phyloP scores from a whole-genome alignment of 2,888 invertebrate genomes.

The Diadegma fenestrale region DNA sequence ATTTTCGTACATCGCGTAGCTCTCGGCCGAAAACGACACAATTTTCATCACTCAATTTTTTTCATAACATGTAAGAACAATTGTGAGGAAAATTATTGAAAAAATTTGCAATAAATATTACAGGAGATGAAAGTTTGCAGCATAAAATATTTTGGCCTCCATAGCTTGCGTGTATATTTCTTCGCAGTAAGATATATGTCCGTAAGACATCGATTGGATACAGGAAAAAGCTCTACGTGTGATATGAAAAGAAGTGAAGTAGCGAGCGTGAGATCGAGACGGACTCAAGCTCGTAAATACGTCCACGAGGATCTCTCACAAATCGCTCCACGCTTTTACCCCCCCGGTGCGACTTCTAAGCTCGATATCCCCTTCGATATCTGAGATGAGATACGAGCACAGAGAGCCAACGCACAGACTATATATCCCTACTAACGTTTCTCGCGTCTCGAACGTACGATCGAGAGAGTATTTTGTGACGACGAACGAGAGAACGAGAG shows the following conservation, averaged over 20 bases:
- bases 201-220: slow-evolving; percentile 56
- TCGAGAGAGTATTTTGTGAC: slow-evolving; percentile 62
- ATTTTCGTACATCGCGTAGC: not conserved
- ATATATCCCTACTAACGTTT: slow-evolving; percentile 35
- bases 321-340: slow-evolving; percentile 77
- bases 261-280: slow-evolving; percentile 70
- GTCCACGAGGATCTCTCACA: slow-evolving; percentile 78
- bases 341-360: slow-evolving; percentile 54
- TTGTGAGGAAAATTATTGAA: not conserved
- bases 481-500: slow-evolving; percentile 57
- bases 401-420: slow-evolving; percentile 56
- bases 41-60: not conserved
- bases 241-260: slow-evolving; percentile 68
- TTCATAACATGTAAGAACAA: not conserved
- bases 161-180: not conserved
- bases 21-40: not conserved
- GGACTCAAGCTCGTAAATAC: slow-evolving; percentile 80
- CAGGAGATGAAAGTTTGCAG: not conserved
- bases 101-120: not conserved
- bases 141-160: not conserved
- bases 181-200: slow-evolving; percentile 12
- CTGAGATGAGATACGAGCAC: slow-evolving; percentile 73
- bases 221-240: slow-evolving; percentile 59
- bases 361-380: slow-evolving; percentile 74
- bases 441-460: slow-evolving; percentile 51